These are phyloP conservation scores for Chanos chanos DNA, from an alignment of 2,797 vertebrate species.

Conservation along the genomic window DNA sequence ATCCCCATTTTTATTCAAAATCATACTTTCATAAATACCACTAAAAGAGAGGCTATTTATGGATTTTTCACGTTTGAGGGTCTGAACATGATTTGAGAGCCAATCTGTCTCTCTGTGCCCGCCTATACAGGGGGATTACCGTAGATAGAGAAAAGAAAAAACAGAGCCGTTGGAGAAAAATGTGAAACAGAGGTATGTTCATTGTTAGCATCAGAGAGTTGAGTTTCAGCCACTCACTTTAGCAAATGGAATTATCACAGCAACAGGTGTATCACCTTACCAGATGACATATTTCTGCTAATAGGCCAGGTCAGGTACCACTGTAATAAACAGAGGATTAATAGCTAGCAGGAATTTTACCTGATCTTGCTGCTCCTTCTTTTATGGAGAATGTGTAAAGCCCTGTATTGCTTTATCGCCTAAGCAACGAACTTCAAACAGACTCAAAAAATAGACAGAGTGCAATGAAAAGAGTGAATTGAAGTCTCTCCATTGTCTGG, in stretches of 20 bases:
- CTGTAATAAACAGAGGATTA: conserved; percentile 24
- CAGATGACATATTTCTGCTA: conserved; percentile 31
- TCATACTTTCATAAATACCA: too few species aligned
- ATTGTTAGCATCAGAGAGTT: not conserved
- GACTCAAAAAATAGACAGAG: too few species aligned
- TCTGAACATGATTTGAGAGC: too few species aligned
- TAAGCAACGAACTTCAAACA: too few species aligned
- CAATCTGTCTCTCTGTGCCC: too few species aligned
- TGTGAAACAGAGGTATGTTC: conserved; percentile 18
- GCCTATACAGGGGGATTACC: conserved; percentile 4
- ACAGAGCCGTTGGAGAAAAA: not conserved
- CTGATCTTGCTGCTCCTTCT: not conserved
- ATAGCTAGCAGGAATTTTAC: conserved; percentile 32
- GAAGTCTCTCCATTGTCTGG: too few species aligned
- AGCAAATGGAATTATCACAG: not conserved
- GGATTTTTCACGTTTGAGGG: too few species aligned
- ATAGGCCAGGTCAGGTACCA: conserved; percentile 36
- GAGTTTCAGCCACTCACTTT: not conserved
- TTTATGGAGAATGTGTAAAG: not conserved
- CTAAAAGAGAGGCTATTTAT: too few species aligned
- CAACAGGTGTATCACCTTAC: conserved; percentile 44
- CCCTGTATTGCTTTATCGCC: too few species aligned
- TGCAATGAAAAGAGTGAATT: too few species aligned
- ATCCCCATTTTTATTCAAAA: too few species aligned
- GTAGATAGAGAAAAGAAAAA: not conserved